phyloP scores from a whole-genome alignment of 2,113 vertebrate genomes.

The Scalopus aquaticus region DNA sequence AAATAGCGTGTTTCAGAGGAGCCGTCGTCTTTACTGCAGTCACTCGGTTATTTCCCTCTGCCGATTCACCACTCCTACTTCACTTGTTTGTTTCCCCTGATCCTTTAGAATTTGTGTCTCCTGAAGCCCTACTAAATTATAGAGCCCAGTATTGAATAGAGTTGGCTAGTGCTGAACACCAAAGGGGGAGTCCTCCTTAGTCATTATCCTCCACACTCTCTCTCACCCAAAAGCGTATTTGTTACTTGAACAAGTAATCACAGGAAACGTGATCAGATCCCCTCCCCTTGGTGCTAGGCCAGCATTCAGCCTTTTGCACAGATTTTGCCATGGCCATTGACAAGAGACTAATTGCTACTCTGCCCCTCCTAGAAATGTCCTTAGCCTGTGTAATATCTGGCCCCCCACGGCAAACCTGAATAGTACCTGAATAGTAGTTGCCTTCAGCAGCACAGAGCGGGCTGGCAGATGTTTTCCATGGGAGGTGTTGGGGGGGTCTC shows the following conservation, averaged over 20 bases:
- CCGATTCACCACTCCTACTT: not conserved
- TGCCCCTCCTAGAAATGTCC: conserved; percentile 9
- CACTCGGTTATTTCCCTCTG: not conserved
- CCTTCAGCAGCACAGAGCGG: not conserved
- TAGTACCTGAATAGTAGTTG: not conserved
- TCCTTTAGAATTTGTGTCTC: conserved; percentile 21
- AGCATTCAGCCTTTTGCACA: conserved; percentile 35
- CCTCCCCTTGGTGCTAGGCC: conserved; percentile 19
- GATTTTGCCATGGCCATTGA: conserved; percentile 39
- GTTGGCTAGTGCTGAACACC: not conserved
- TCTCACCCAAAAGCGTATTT: conserved; percentile 20
- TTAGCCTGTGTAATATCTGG: not conserved
- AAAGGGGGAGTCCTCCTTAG: not conserved
- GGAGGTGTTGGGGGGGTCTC: not conserved
- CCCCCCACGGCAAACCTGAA: not conserved
- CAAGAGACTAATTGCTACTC: conserved; percentile 52
- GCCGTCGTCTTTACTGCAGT: not conserved
- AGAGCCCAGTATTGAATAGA: not conserved
- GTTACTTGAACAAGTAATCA: conserved; percentile 30
- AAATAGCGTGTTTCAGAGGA: not conserved
- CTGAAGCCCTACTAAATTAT: not conserved
- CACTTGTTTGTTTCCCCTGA: not conserved
- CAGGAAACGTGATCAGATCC: not conserved
- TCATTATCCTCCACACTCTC: not conserved
- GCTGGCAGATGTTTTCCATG: not conserved